phyloP scores from a whole-genome alignment of 2,113 vertebrate genomes.

The Sapayoa aenigma region DNA sequence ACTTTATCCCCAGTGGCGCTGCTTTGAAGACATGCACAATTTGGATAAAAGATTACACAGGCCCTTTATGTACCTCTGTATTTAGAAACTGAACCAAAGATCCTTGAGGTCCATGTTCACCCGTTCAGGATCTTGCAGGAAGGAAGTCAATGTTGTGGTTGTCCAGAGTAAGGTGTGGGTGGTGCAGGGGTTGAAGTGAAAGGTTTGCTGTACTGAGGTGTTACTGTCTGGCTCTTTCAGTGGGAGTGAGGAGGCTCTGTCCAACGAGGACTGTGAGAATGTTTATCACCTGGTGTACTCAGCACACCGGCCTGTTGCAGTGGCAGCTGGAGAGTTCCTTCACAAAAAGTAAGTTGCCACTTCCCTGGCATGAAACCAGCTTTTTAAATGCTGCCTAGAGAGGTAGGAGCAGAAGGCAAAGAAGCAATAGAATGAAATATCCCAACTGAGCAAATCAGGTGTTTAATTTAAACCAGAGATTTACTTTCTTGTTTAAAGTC shows the following conservation, averaged over 20 bases:
- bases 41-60: not conserved
- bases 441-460: not conserved
- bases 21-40: not conserved
- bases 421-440: not conserved
- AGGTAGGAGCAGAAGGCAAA: not conserved
- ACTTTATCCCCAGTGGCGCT: not conserved
- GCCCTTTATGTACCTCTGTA: not conserved
- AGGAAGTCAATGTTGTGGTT: not conserved
- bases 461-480: not conserved
- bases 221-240: constrained; percentile 75
- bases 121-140: not conserved
- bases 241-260: constrained; percentile 96
- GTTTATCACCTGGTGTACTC: constrained; percentile 99
- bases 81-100: not conserved
- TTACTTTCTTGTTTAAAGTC: not conserved
- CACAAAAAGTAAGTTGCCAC: constrained; percentile 89
- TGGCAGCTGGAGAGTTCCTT: constrained; percentile 96
- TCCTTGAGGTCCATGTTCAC: not conserved
- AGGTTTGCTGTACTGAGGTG: constrained; percentile 5
- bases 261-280: constrained; percentile 99
- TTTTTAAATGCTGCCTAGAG: not conserved
- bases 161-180: not conserved
- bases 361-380: not conserved
- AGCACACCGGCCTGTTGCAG: constrained; percentile 94
- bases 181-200: not conserved